A percentile compares a stretch with the other conserved stretches of the same genome.
Conservation (phyloP, 2,797 vertebrate genomes). For the Ambastaia sidthimunki region DNA sequence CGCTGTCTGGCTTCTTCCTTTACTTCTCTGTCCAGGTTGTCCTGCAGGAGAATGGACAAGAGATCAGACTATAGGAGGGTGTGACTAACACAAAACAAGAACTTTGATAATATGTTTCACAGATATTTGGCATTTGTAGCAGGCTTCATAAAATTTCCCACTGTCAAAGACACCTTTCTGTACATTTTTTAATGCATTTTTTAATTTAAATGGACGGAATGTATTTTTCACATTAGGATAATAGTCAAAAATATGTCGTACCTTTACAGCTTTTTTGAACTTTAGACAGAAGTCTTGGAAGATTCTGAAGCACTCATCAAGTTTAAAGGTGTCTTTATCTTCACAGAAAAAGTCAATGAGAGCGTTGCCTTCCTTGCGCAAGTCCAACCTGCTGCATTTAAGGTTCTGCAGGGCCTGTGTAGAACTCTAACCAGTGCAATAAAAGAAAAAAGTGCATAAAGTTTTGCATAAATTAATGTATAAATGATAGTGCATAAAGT, state of each 20-base stretch:
- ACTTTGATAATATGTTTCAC: not conserved
- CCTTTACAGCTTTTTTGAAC: constrained; percentile 97
- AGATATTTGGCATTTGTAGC: too few relatives aligned
- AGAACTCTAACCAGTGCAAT: constrained; percentile 78
- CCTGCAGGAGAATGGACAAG: constrained; percentile 71
- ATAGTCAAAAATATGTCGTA: constrained; percentile 59
- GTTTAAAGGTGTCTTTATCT: constrained; percentile 95
- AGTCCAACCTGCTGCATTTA: constrained; percentile 83
- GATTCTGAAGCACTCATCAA: constrained; percentile 97
- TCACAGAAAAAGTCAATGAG: constrained; percentile 99
- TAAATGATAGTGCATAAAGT: not conserved
- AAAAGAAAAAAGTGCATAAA: not conserved
- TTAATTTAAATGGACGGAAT: too few relatives aligned
- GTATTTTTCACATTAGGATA: not conserved
- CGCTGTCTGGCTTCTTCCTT: constrained; percentile 87
- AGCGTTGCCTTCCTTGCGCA: constrained; percentile 86
- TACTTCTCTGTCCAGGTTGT: constrained; percentile 87
- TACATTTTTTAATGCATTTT: too few relatives aligned
- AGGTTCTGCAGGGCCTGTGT: constrained; percentile 85
- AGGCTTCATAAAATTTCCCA: too few relatives aligned
- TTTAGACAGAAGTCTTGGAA: constrained; percentile 95
- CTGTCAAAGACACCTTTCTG: too few relatives aligned
- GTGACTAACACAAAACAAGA: not conserved
- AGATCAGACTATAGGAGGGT: not conserved
- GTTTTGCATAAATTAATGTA: not conserved